Percentiles rank a stretch among this genome's conserved stretches.
These are phyloP conservation scores for Venturia canescens DNA, from an alignment of 1,140 invertebrate species.

Conservation along the genomic window DNA sequence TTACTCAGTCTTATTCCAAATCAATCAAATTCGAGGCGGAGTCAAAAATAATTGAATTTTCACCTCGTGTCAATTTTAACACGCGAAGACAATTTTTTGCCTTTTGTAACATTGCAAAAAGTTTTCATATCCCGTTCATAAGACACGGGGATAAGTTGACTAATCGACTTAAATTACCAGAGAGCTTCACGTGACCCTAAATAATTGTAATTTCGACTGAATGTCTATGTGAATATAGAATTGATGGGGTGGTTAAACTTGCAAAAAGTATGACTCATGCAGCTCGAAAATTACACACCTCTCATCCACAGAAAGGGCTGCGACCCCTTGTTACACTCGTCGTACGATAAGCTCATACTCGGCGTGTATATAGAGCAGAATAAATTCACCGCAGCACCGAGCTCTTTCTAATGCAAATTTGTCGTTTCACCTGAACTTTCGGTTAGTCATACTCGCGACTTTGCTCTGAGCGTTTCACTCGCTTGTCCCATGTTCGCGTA, in stretches of 20 bases:
- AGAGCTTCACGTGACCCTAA: conserved; percentile 38
- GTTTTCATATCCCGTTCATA: not conserved
- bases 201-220: conserved; percentile 27
- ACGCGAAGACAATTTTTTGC: too few species aligned
- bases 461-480: conserved; percentile 1
- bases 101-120: not conserved
- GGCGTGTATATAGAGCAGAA: not conserved
- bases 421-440: conserved; percentile 53
- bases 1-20: too few species aligned
- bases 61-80: too few species aligned
- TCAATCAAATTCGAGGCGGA: too few species aligned
- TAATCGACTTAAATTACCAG: conserved; percentile 41
- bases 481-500: not conserved
- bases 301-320: conserved; percentile 52
- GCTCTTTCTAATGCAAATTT: conserved; percentile 65
- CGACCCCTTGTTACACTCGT: conserved; percentile 43
- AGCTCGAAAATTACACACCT: conserved; percentile 58
- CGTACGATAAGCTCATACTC: not conserved
- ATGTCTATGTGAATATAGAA: not conserved
- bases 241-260: conserved; percentile 22
- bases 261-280: conserved; percentile 59
- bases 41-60: too few species aligned
- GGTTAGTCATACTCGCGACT: conserved; percentile 57
- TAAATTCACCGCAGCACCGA: not conserved
- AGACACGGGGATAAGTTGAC: conserved; percentile 34